Base-by-base conservation (phyloP, 2,797 vertebrate genomes). In the Manis pentadactyla region DNA sequence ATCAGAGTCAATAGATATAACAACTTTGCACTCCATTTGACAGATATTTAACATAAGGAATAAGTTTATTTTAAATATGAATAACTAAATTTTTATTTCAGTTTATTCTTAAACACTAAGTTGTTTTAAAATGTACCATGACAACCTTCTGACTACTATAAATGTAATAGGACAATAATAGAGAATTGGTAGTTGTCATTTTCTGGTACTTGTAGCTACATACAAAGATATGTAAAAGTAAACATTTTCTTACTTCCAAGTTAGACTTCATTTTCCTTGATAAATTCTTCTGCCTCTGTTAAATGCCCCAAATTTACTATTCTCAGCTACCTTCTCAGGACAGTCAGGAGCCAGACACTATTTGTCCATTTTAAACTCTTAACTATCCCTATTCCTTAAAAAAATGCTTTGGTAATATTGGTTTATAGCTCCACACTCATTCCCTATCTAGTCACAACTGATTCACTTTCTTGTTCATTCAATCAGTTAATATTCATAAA, bases 101-200 rank as follows among this genome's bases (percentile, higher is more conserved):
- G 15, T 91, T 92, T 93, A 42, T 89, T 59, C 21, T 68, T 79
- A 88, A 57, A 64, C 9, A 61, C 34, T 77, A 68, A 89, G 7
- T 68, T 90, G 21, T 2, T 73, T 90, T 86, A 34, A 88, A 63
- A 74, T 85, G 39, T 34, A 66, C 13, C 51, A 0, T 78, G 55
- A 87, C 14, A 85, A 29, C 17, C 75, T 93, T 94, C 34, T 87
- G 8, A 63, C 53, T 97, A 51, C 53, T 93, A 42, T 81, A 79
- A 61, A 53, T 88, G 53, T 18, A 78, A 64, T 61, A 73, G 14
- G 31, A 77, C n/a, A 89, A 66, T 61, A 87, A 87, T 59, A 68
- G 25, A 91, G 15, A 63, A 79, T 84, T 89, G 71, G 31, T 88
- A 78, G 74, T 51, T 73, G 95, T 53, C 13, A 88, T 71, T 94